Evolutionary conservation across 2,113 vertebrate genomes (phyloP).

Genomic region (Pongo pygmaeus): DNA sequence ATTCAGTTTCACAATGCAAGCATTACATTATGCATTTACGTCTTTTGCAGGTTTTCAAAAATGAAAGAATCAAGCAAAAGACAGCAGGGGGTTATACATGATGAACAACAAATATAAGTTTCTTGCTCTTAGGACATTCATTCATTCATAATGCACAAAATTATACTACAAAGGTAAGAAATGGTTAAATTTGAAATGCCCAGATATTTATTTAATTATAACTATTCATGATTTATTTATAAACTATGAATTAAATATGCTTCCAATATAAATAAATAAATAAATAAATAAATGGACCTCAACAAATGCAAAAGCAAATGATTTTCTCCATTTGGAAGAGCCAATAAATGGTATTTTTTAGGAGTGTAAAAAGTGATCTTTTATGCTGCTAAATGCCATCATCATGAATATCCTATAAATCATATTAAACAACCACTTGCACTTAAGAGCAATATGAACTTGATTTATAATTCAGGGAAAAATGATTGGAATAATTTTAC

Average conservation of each 20-base stretch:
- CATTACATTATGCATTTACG: neutral
- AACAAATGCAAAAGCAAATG: neutral
- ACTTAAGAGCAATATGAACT: conserved; percentile 42
- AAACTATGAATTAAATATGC: neutral
- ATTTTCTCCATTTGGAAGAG: neutral
- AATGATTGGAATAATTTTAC: conserved; percentile 50
- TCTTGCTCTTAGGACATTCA: neutral
- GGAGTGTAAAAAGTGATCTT: neutral
- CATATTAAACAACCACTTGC: neutral
- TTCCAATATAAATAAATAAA: neutral
- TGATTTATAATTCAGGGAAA: conserved; percentile 56
- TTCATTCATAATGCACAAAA: neutral
- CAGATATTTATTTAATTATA: neutral
- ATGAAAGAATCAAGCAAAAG: neutral
- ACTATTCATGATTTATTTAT: neutral
- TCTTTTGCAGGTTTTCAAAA: neutral
- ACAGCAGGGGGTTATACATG: neutral
- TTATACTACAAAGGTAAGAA: neutral
- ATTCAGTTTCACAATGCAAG: neutral
- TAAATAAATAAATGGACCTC: too few relatives aligned
- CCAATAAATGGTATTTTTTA: neutral
- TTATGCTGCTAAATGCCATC: neutral
- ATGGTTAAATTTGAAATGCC: neutral
- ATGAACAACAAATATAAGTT: neutral
- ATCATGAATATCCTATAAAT: neutral